Evolutionary conservation across 2,113 vertebrate species (phyloP).

Genomic region (Archocentrus centrarchus): DNA sequence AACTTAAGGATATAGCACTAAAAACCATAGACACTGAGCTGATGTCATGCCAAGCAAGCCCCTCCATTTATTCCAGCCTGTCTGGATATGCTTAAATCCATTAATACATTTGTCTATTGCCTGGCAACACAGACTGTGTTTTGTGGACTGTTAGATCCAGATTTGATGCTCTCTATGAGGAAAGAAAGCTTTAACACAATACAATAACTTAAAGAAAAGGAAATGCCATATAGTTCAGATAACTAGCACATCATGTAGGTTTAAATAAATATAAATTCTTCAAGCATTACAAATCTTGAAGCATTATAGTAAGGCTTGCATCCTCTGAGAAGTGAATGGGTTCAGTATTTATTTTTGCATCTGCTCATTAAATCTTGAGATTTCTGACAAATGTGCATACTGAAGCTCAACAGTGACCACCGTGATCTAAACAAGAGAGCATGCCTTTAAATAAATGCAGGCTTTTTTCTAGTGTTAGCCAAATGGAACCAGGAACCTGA

Average conservation of each 20-base stretch:
- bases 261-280: background rate
- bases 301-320: background rate
- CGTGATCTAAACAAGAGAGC: background rate
- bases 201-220: constrained; percentile 7
- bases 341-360: constrained; percentile 10
- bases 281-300: background rate
- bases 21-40: constrained; percentile 49
- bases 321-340: background rate
- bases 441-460: background rate
- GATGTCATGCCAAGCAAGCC: constrained; percentile 67
- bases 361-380: constrained; percentile 1
- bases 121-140: constrained; percentile 65
- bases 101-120: constrained; percentile 72
- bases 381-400: background rate
- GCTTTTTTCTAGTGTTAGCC: background rate
- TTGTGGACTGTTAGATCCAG: constrained; percentile 44
- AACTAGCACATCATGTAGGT: constrained; percentile 8
- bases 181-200: constrained; percentile 16
- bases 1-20: constrained; percentile 46
- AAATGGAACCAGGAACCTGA: background rate
- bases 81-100: constrained; percentile 63
- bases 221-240: constrained; percentile 11
- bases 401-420: background rate
- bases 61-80: constrained; percentile 62
- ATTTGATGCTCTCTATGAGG: constrained; percentile 51